A percentile compares a stretch with the other conserved stretches of the same genome.
These are phyloP conservation scores for Lophotis ruficrista DNA, from an alignment of 2,113 vertebrate genomes.

Conservation along the genomic window DNA sequence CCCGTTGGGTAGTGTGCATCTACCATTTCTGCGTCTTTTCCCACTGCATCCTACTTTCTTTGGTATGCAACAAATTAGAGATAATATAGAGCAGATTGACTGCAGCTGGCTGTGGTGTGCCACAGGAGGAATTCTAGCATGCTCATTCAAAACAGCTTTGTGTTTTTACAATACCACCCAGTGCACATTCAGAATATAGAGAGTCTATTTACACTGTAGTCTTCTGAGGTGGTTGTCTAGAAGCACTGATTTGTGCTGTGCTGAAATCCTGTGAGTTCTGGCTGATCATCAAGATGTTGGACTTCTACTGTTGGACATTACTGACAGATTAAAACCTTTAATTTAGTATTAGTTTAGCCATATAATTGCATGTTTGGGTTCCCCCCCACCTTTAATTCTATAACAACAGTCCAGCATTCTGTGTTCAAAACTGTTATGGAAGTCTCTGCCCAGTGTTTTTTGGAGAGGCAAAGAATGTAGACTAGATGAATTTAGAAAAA, in stretches of 20 bases:
- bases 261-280: not conserved
- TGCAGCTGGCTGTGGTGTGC: not conserved
- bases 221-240: not conserved
- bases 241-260: not conserved
- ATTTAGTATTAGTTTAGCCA: not conserved
- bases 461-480: not conserved
- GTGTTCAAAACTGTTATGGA: not conserved
- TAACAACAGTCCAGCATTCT: not conserved
- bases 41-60: not conserved
- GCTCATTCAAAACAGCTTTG: not conserved
- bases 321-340: not conserved
- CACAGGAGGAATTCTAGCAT: not conserved
- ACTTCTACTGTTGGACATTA: not conserved
- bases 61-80: not conserved
- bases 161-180: not conserved
- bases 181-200: not conserved
- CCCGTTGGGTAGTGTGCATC: rapidly evolving
- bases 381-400: not conserved
- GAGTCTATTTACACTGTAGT: not conserved
- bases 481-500: not conserved
- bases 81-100: not conserved
- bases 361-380: not conserved
- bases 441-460: not conserved
- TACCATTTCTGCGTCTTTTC: not conserved
- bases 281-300: not conserved